Evolutionary conservation across 1,140 invertebrate species (phyloP), one percentile per base, ranked within the genome.

Genomic region (Bombus polaris): DNA sequence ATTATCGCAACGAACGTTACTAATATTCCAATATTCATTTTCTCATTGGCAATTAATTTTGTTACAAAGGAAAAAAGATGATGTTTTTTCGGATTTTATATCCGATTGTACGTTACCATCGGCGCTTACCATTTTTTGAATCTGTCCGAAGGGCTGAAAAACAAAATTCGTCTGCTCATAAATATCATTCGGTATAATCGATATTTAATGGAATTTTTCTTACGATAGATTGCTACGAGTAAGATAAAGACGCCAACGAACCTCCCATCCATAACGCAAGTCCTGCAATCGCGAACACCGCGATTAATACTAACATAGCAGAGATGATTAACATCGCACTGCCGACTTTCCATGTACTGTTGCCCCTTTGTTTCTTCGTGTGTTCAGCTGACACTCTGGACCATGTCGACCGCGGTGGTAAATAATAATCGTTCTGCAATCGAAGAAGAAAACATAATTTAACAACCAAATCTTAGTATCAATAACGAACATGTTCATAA

Each of bases 211-310:
- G 12, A 37, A 53, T 73, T 39, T 12, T 10, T 22, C 47, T 8
- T 4, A 25, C 28, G 5, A 25, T 53, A 22, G 6, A 12, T 28
- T 22, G 15, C 28, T 37, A 57, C 9, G 5, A n/a, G 59, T 65
- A 42, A 37, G 2, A 44, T 35, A 53, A 47, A 57, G 15, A 32
- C 1, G 15, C 35, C 1, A 96, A 96, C 87, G 96, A 95, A 96
- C 96, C 96, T 90, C 97, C 97, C 96, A 98, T 97, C 94, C 97
- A 98, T 77, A 98, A 95, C 53, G 97, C 97, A 5, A 98, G 95
- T 57, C 97, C 97, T 3, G 97, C 97, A 37, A 98, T 97, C 4
- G 97, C 96, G 72, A 97, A 94, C 25, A 98, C 97, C 1, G 96
- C 96, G 10, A 97, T 94, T 65, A 97, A 96, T 25, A 97, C 97